phyloP scores from a whole-genome alignment of 2,888 invertebrate genomes.

The Noctuana brunneofusca region DNA sequence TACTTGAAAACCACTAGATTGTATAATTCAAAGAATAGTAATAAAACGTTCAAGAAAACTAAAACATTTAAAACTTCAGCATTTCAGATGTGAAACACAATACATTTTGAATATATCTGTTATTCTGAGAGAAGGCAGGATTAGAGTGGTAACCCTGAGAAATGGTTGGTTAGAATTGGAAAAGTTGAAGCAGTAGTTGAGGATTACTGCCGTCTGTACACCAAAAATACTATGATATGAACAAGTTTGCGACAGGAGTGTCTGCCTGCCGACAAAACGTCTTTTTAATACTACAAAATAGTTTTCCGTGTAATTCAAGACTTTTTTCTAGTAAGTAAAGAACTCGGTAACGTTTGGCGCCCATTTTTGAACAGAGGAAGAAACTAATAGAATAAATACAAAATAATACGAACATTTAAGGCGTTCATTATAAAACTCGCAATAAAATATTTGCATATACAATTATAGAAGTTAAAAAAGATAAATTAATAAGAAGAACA shows the following conservation, averaged over 20 bases:
- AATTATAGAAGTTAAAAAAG: too few relatives aligned
- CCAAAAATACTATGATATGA: conserved; percentile 2
- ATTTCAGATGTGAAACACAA: conserved; percentile 10
- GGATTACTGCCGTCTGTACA: conserved; percentile 60
- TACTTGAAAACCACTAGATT: background rate
- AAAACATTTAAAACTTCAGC: background rate
- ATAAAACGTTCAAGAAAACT: conserved; percentile 16
- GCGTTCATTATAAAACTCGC: too few relatives aligned
- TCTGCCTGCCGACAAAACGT: conserved; percentile 11
- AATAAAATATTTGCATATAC: too few relatives aligned
- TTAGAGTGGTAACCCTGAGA: conserved; percentile 45
- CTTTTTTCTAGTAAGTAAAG: background rate
- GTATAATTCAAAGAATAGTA: conserved; percentile 1
- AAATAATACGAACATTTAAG: too few relatives aligned
- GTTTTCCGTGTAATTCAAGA: background rate
- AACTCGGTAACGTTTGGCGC: too few relatives aligned
- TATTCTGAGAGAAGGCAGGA: conserved; percentile 36
- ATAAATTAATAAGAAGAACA: too few relatives aligned
- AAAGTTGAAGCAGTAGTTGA: conserved; percentile 62
- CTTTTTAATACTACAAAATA: background rate
- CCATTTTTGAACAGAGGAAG: too few relatives aligned
- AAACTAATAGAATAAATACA: too few relatives aligned
- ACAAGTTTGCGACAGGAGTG: conserved; percentile 15
- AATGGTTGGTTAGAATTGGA: conserved; percentile 64
- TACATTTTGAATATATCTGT: conserved; percentile 38